Evolutionary conservation across 2,888 invertebrate species (phyloP), one percentile per base, ranked within the genome.

Genomic region (Eupithecia subfuscata): DNA sequence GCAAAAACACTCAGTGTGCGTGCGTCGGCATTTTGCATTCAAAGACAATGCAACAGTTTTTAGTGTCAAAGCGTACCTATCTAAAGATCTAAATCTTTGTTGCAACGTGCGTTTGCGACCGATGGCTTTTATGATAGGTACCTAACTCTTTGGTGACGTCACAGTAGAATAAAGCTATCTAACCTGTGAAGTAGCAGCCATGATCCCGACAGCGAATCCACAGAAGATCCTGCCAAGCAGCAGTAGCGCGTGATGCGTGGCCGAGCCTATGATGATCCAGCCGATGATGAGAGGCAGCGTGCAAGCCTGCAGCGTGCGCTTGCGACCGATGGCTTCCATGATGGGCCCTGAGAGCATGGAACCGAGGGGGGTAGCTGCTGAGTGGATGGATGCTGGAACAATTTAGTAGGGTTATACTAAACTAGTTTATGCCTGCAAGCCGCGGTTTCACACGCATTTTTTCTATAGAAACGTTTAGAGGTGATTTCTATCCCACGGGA

Each of bases 171-270:
- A 63, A 63, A 71, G 63, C 18, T 75, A n/a, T 34, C 25, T 37
- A 22, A 97, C 97, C 96, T 97, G 97, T 64, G 96, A 96, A 6
- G 97, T 97, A 70, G 97, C 97, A 2, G 97, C 97, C 85, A 96
- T 95, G 75, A 97, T 92, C 76, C 97, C 97, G 0, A 97, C 97
- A 0, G 97, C 96, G 80, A 97, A 95, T 40, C 97, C 97, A 78
- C 97, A 96, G 12, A 97, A 90, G 34, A 97, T 90, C 81, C 97
- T 95, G 4, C 97, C 97, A 0, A 95, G 88, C 63, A 97, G 90
- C 65, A 97, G 87, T 67, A 95, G 84, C 0, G 95, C 92, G 84
- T 97, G 96, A 84, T 90, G 94, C 79, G 86, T 94, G 80, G 95
- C 94, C 69, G 96, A 93, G 12, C 96, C 96, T 77, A 97, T 95